Evolutionary conservation across 2,888 invertebrate species (phyloP).

Genomic region (Cataglyphis livida): DNA sequence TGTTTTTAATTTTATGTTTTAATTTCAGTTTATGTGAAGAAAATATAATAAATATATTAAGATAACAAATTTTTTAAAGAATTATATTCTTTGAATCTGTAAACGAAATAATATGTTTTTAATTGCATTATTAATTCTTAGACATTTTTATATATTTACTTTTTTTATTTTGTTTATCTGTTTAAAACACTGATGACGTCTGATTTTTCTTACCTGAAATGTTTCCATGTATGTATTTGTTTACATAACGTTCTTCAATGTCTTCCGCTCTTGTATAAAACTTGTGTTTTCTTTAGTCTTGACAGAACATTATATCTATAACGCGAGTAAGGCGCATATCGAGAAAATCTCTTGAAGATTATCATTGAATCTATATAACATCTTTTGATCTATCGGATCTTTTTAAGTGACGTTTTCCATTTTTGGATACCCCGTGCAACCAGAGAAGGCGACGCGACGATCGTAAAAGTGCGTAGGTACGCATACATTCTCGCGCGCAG

Average conservation of each 20-base stretch:
- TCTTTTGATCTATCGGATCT: neutral
- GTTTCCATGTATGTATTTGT: neutral
- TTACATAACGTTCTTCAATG: neutral
- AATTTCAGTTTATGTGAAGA: too few relatives aligned
- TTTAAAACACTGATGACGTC: neutral
- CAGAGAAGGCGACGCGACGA: constrained; percentile 32
- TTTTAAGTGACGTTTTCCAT: constrained; percentile 7
- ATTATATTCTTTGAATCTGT: neutral
- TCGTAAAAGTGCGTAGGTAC: constrained; percentile 63
- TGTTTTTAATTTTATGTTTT: neutral
- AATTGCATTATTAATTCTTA: neutral
- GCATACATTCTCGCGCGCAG: constrained; percentile 44
- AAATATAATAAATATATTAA: neutral
- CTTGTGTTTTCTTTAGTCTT: constrained; percentile 1
- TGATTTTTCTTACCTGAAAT: neutral
- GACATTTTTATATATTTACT: neutral
- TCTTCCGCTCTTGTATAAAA: neutral
- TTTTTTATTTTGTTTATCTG: neutral
- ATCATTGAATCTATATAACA: neutral
- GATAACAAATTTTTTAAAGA: neutral
- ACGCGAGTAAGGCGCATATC: neutral
- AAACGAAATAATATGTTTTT: neutral
- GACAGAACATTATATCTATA: neutral
- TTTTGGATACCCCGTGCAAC: constrained; percentile 25
- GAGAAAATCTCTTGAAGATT: neutral